A percentile compares a stretch with the other conserved stretches of the same genome.
These are phyloP conservation scores for Yponomeuta plumbellus DNA, from an alignment of 2,888 invertebrate genomes.

Conservation along the genomic window DNA sequence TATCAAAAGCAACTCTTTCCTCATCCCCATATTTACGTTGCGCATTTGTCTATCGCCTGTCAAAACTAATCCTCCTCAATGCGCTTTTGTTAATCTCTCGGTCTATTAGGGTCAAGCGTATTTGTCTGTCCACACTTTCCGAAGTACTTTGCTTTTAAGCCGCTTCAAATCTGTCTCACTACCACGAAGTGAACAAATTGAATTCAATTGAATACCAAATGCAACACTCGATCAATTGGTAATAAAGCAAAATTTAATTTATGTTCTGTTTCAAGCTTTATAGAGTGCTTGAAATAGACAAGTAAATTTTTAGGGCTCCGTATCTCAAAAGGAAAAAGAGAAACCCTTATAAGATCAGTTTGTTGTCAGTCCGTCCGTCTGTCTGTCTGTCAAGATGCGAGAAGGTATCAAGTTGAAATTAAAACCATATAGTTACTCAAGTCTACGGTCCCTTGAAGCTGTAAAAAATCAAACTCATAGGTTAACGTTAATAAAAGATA, in stretches of 20 bases:
- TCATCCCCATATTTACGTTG: constrained; percentile 3
- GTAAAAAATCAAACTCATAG: too few relatives aligned
- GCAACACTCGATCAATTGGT: constrained; percentile 15
- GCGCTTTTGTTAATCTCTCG: constrained; percentile 12
- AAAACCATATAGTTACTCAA: too few relatives aligned
- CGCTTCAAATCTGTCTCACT: not conserved
- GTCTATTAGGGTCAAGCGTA: constrained; percentile 6
- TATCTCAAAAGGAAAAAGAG: too few relatives aligned
- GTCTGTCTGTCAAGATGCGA: too few relatives aligned
- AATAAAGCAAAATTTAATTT: not conserved
- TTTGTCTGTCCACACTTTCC: constrained; percentile 1
- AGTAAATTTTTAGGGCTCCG: too few relatives aligned
- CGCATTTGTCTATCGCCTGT: constrained; percentile 13
- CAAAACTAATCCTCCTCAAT: constrained; percentile 10
- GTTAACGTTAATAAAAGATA: too few relatives aligned
- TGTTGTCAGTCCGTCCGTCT: too few relatives aligned
- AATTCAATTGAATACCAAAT: constrained; percentile 24
- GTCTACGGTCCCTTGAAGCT: too few relatives aligned
- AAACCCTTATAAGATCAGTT: too few relatives aligned
- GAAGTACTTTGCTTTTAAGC: not conserved
- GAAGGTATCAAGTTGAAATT: too few relatives aligned
- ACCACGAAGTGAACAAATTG: constrained; percentile 20
- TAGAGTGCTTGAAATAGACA: too few relatives aligned
- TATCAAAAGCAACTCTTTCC: constrained; percentile 10
- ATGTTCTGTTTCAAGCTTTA: not conserved